These are phyloP conservation scores for Hemithea aestivaria DNA, from an alignment of 2,888 invertebrate genomes.

Conservation along the genomic window DNA sequence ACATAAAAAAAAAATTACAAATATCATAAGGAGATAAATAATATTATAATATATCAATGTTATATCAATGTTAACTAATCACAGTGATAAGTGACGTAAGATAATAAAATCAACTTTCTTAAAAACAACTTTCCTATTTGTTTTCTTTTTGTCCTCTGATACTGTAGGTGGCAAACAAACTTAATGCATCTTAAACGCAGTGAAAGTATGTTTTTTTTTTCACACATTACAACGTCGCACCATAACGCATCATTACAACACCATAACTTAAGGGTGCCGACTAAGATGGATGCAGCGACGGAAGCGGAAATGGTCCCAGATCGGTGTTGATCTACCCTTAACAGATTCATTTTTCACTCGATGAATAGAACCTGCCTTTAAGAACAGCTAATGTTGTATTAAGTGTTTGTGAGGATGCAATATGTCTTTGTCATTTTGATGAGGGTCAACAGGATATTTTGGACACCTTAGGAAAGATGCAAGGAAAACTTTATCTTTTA, in stretches of 20 bases:
- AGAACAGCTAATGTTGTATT: constrained; percentile 20
- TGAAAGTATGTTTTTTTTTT: constrained; percentile 1
- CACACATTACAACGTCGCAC: constrained; percentile 13
- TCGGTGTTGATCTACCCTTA: constrained; percentile 56
- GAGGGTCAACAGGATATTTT: constrained; percentile 11
- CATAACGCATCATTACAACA: constrained; percentile 36
- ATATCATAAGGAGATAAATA: too few species aligned
- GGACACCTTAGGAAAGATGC: constrained; percentile 1
- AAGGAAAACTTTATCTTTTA: too few species aligned
- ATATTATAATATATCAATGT: too few species aligned
- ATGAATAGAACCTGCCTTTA: constrained; percentile 11
- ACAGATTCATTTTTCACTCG: constrained; percentile 65
- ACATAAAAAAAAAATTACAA: too few species aligned
- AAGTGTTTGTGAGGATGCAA: constrained; percentile 23
- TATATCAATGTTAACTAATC: too few species aligned
- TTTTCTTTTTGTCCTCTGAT: not conserved
- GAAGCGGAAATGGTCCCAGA: constrained; percentile 66
- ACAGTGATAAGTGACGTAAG: too few species aligned
- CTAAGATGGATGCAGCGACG: constrained; percentile 63
- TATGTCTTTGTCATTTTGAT: constrained; percentile 21
- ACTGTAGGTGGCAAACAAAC: not conserved
- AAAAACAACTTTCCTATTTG: constrained; percentile 22
- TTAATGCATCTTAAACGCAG: too few species aligned
- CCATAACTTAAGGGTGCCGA: constrained; percentile 67
- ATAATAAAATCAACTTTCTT: too few species aligned